Percentiles rank a stretch among this genome's conserved stretches.
phyloP scores from a whole-genome alignment of 2,797 vertebrate genomes.

The Meda fulgida region DNA sequence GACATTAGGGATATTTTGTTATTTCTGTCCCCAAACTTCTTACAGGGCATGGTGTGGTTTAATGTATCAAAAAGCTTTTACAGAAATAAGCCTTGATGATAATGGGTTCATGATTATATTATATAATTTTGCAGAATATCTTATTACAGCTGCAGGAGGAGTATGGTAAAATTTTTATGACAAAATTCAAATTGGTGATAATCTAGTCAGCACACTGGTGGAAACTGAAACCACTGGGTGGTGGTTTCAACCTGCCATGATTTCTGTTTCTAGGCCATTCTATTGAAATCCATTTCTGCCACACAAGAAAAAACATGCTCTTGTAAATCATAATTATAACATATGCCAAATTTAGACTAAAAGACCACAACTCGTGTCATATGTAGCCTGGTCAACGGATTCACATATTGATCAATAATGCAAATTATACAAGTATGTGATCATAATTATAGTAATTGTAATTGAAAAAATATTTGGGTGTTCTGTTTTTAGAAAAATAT shows the following conservation, averaged over 20 bases:
- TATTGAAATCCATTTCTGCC: not conserved
- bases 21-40: not conserved
- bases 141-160: not conserved
- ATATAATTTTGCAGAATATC: not conserved
- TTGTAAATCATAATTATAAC: not conserved
- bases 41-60: not conserved
- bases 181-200: not conserved
- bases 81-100: slow-evolving; percentile 10
- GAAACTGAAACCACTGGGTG: not conserved
- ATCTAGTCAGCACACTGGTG: not conserved
- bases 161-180: slow-evolving; percentile 2
- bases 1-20: not conserved
- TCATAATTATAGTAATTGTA: too few species aligned
- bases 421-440: too few species aligned
- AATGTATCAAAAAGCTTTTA: slow-evolving; percentile 24
- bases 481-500: too few species aligned
- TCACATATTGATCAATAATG: too few species aligned
- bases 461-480: too few species aligned
- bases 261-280: not conserved
- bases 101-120: not conserved
- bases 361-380: too few species aligned
- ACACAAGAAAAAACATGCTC: not conserved
- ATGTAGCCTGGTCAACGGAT: too few species aligned
- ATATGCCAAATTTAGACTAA: not conserved
- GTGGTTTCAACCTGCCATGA: not conserved